Conservation (phyloP, 2,888 invertebrate species). For the Melikaiella ostensackeni region DNA sequence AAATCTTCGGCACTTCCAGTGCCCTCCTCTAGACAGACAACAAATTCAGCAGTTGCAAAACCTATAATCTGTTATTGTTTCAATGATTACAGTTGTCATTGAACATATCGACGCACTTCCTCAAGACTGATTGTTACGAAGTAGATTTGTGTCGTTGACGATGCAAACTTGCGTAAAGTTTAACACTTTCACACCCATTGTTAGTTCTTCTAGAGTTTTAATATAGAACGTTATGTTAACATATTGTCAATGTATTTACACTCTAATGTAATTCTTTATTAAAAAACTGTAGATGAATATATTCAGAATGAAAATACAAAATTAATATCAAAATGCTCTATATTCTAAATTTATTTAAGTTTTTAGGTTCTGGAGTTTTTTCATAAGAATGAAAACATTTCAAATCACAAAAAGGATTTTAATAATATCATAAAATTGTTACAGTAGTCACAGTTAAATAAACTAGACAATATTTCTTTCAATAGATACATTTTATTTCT, state of each 20-base stretch:
- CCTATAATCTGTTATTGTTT: background rate
- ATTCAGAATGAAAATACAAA: background rate
- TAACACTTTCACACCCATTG: background rate
- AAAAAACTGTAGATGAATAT: background rate
- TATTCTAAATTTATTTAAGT: background rate
- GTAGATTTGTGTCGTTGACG: conserved; percentile 20
- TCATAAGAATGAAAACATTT: no score
- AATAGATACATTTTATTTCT: background rate
- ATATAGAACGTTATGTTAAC: conserved; percentile 11
- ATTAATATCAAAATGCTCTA: background rate
- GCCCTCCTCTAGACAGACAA: conserved; percentile 81
- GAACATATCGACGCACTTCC: conserved; percentile 3
- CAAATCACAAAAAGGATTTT: no score
- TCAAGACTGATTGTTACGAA: conserved; percentile 22
- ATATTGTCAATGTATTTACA: background rate
- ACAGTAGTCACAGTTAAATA: background rate
- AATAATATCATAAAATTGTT: no score
- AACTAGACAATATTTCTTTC: background rate
- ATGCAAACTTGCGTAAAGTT: background rate
- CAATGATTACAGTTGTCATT: background rate
- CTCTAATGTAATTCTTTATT: background rate
- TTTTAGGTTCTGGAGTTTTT: background rate
- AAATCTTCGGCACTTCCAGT: conserved; percentile 84
- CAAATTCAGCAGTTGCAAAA: background rate
- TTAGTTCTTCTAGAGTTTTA: conserved; percentile 23